These are phyloP conservation scores for Raja brachyura DNA, from an alignment of 2,113 vertebrate genomes.

Conservation along the genomic window DNA sequence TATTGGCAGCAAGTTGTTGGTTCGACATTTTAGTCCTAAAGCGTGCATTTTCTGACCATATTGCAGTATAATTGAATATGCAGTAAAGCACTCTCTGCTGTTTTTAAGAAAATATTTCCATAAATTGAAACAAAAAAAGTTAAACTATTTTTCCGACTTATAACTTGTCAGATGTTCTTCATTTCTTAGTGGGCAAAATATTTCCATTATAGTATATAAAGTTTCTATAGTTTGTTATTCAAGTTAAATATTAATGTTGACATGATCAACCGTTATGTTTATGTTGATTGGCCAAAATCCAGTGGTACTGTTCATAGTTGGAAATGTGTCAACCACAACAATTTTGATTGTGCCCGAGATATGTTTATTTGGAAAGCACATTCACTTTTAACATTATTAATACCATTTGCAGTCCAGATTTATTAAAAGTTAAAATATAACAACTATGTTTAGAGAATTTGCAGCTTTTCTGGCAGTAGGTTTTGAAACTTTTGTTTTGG, in stretches of 20 bases:
- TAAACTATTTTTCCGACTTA: constrained; percentile 13
- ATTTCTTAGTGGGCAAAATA: constrained; percentile 35
- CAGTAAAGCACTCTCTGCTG: background rate
- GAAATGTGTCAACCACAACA: constrained; percentile 45
- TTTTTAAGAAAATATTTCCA: background rate
- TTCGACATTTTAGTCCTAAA: constrained; percentile 9
- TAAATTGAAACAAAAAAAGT: background rate
- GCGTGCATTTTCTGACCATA: constrained; percentile 8
- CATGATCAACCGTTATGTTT: constrained; percentile 39
- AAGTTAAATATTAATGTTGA: constrained; percentile 38
- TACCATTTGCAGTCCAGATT: constrained; percentile 8
- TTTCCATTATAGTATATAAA: constrained; percentile 36
- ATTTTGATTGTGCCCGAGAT: constrained; percentile 49
- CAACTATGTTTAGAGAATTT: background rate
- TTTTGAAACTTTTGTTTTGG: constrained; percentile 6
- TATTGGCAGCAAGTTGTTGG: constrained; percentile 29
- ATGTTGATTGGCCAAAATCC: constrained; percentile 44
- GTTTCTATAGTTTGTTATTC: constrained; percentile 38
- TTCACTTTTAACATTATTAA: constrained; percentile 34
- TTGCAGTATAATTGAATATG: background rate
- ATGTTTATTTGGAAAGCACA: constrained; percentile 44
- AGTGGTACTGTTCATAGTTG: constrained; percentile 43
- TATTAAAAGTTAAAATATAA: constrained; percentile 32
- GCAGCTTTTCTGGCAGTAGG: background rate
- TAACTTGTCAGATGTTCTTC: constrained; percentile 28